Evolutionary conservation across 2,113 vertebrate genomes (phyloP), one percentile per base, ranked within the genome.

Genomic region (Leucosticte australis): DNA sequence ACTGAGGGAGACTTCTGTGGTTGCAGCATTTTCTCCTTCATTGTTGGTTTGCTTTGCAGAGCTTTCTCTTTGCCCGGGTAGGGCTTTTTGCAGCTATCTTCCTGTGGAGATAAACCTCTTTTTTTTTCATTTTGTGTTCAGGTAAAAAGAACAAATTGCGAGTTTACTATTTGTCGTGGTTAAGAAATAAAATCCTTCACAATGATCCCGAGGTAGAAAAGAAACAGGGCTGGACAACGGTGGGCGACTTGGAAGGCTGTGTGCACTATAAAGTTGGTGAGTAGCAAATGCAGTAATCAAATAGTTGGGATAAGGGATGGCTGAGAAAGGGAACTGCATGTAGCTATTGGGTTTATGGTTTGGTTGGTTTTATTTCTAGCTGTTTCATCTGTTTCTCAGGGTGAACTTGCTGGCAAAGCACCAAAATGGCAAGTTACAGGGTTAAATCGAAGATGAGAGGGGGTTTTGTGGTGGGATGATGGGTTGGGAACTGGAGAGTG

Each of bases 121-220:
- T 50, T 52, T 59, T 42, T 41, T 81, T 47, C 24, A 10, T 95
- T 96, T 91, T 83, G 65, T 93, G 96, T 3, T 41, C 92, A 99
- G 99, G 99, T 92, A 99, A 99, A 97, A 99, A 99, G 97, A 99
- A 99, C 97, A 99, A 99, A 93, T 98, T 99, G 86, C 98, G 99
- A 67, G 99, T 99, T 35, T 99, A 99, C 97, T 99, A 99, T 97
- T 98, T 99, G 96, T 99, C 99, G n/a, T 99, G 99, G 99, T 98
- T 99, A 97, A 98, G 99, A 97, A 99, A 99, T 97, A 99, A 99
- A 98, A 99, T 99, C 91, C 98, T 99, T 73, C 99, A 99, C 96
- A 99, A 99, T 7, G 99, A 99, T 76, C 99, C 99, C 1, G 99
- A 99, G 96, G 99, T 99, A 90, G 99, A 99, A 97, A 99, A 99